Base-by-base conservation (phyloP, 2,113 vertebrate genomes). In the Lynx canadensis region DNA sequence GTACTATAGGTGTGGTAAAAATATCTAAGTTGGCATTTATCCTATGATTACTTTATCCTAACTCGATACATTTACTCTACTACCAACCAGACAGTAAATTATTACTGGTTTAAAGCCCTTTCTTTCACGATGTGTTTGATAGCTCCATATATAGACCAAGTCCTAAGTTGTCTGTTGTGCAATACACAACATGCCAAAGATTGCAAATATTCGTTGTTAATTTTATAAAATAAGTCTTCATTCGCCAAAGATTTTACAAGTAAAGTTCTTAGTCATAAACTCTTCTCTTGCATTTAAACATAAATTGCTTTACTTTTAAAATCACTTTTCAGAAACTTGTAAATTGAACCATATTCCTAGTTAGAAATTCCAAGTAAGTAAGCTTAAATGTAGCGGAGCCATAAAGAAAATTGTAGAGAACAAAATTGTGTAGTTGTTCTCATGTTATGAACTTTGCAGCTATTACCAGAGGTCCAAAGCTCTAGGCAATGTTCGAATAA, bases 271-370 rank as follows among this genome's bases (percentile, higher is more conserved):
- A 81, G 52, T 55, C 91, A 79, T 36, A 94, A 92, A 45, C 12
- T 63, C 45, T 65, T 23, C 9, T n/a, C 10, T 19, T 73, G 2
- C 16, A 16, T 29, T 69, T 71, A 69, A 88, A 65, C 6, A 68
- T 68, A 63, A 63, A 23, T 95, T 91, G 25, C 36, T 91, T 91
- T 86, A 36, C 25, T 90, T 89, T 78, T 84, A 52, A 82, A 96
- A 80, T 0, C 14, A 66, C 60, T 41, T 79, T 88, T 86, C 27
- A 84, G 33, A 93, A 91, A 91, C 14, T 81, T 83, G 19, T 48
- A 31, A 74, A 41, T 69, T 50, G 41, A 85, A 66, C 4, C 25
- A 31, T 33, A 83, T 41, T 10, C 8, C 36, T 41, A 80, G 15
- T 8, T 83, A 19, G 85, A 93, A 65, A 84, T 85, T 80, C 23